phyloP scores from a whole-genome alignment of 2,888 invertebrate species.

The Drosophila lutescens region DNA sequence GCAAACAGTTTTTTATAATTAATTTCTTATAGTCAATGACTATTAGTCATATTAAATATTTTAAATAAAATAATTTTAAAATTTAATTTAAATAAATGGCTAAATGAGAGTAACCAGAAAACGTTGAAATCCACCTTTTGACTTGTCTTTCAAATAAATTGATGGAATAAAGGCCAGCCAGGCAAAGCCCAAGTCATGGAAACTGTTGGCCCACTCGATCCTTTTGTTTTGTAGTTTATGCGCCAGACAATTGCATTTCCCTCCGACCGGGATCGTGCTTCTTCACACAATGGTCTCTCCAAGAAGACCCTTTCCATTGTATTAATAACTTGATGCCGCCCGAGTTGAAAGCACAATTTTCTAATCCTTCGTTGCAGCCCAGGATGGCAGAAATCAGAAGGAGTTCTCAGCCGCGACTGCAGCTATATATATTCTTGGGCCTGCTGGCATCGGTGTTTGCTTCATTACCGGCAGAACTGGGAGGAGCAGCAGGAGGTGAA shows the following conservation, averaged over 20 bases:
- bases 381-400: slow-evolving; percentile 22
- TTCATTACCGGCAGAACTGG: slow-evolving; percentile 30
- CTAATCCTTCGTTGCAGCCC: slow-evolving; percentile 28
- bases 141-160: slow-evolving; percentile 23
- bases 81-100: background rate
- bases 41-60: no score
- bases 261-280: background rate
- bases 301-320: slow-evolving; percentile 36
- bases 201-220: background rate
- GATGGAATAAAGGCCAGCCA: slow-evolving; percentile 16
- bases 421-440: slow-evolving; percentile 18
- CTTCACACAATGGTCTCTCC: slow-evolving; percentile 22
- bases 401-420: slow-evolving; percentile 7
- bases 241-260: slow-evolving; percentile 46
- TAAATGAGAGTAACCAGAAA: background rate
- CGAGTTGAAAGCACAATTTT: slow-evolving; percentile 34
- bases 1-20: no score
- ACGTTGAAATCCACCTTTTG: background rate
- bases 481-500: slow-evolving; percentile 15
- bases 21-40: no score
- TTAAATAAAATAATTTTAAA: no score
- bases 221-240: slow-evolving; percentile 38
- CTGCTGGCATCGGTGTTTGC: slow-evolving; percentile 36
- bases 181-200: slow-evolving; percentile 9
- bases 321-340: slow-evolving; percentile 43